Evolutionary conservation across 2,888 invertebrate species (phyloP), one percentile per base, ranked within the genome.

Genomic region (Drosophila rubida): DNA sequence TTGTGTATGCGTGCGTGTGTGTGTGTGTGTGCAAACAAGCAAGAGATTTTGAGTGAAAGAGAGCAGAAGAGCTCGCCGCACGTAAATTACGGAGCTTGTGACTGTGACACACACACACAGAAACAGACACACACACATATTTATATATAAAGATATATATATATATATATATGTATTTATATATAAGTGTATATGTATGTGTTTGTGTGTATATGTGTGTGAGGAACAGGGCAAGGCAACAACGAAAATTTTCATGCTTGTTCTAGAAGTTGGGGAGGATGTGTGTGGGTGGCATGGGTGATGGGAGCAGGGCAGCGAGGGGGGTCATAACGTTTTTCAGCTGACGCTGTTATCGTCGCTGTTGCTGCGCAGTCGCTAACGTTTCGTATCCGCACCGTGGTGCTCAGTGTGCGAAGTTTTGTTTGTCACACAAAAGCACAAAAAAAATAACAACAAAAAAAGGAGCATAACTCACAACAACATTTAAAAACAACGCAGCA

Each of bases 361-460:
- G 82, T 75, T 87, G 88, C 76, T 87, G 80, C 88, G 86, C 86
- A 88, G 81, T 72, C 83, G 69, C 85, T 58, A 71, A 63, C 59
- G 64, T 80, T 59, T 74, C 59, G 69, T 58, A 78, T 65, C 63
- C 59, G 69, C 54, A 78, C 67, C 65, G 70, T 78, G 82, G 82
- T 67, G 61, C 63, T 53, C 39, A 42, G 49, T 70, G 49, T 70
- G 55, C 49, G 14, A 77, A 69, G 60, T 61, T 70, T 64, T 61
- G 57, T 69, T 70, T 64, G 42, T 59, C 59, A 50, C 48, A 39
- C 41, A 32, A 23, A 42, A 58, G 37, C 32, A 32, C 1, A 11
- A 32, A 32, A 32, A 32, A n/a, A 32, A 2, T 8, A 45, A 37
- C 25, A 16, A 45, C 32, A 48, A 22, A 22, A 9, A 16, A 46